Evolutionary conservation across 64 coral and sea anemone genomes (phyloP), one percentile per base, ranked within the genome.

Genomic region (Acropora tenuis): DNA sequence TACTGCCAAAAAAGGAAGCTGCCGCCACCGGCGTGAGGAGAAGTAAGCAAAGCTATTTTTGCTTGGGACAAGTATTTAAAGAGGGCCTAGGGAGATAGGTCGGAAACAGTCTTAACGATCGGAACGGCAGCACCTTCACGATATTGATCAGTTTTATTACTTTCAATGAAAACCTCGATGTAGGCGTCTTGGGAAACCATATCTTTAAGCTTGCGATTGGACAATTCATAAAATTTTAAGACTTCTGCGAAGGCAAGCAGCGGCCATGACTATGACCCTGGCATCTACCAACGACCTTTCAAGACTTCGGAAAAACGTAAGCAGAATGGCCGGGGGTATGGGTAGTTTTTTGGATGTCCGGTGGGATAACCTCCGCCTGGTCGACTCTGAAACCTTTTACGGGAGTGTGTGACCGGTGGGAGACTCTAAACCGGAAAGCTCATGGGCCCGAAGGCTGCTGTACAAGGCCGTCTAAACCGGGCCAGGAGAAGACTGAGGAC

Each of bases 261-360:
- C 3, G 30, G 15, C 11, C 57, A 78, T 78, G 81, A 7, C 75
- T 67, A 78, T 86, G 61, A 65, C 78, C 68, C 10, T 84, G 3
- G 52, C 78, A 48, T 75, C 47, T 0, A 83, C 90, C 75, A 59
- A 66, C 1, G 19, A 92, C 3, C 41, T 45, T 18, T 67, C 66
- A 59, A 47, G 82, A 57, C n/a, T 83, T 16, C 52, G 43, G 52
- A 49, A 67, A 19, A 20, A 92, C 73, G 44, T 83, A 60, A 52
- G 61, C 8, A 96, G 13, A 80, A 92, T 92, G 55, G 92, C 94
- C 18, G 59, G 2, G 5, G 94, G 88, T 8, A 96, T 86, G 1
- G 90, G 90, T 12, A 80, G 52, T 58, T 78, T 86, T 16, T 50
- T 78, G 59, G 19, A 57, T 46, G 5, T 44, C 20, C 18, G 89